Evolutionary conservation across 1,140 invertebrate species (phyloP), one percentile per base, ranked within the genome.

Genomic region (Cydia splendana): DNA sequence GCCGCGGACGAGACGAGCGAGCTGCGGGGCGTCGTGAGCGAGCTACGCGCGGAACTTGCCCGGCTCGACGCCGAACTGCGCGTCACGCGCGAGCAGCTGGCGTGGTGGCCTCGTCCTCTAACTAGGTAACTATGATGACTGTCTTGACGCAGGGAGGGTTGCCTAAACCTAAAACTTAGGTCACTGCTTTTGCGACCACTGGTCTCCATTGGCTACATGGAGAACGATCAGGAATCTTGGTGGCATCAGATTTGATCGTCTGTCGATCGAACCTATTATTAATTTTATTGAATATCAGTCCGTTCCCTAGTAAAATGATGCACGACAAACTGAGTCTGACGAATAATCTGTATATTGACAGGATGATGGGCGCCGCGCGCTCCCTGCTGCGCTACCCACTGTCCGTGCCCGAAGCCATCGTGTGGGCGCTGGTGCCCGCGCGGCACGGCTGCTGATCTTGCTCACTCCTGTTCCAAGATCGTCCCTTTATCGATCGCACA

Each of bases 381-480:
- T 84, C 82, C 2, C 86, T 85, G 85, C 38, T 89, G 2, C 81
- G 82, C 2, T 78, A 77, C 18, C 87, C 88, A 13, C 78, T 84
- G 48, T 80, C 86, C 2, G 34, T 90, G 15, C 81, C 82, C 0
- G 87, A 87, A 30, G 88, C 88, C 0, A 45, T 90, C 30, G 28
- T 92, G 74, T 92, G 90, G 90, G 79, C 83, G 0, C 48, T 89
- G n/a, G 75, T 87, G 20, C 89, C 90, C 6, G 84, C 88, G 2
- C 71, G 89, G 15, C 87, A 87, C n/a, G 88, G 89, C 24, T 90
- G 87, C 77, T 84, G 74, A 57, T 4, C 74, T 42, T 48, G 20
- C 30, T 10, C 20, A 57, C 0, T 38, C 38, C 30, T 69, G 24
- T 13, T 34, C 9, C 30, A 69, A 69, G 28, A n/a, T 0, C 38